These are phyloP conservation scores for Hylaeus anthracinus DNA, from an alignment of 1,140 invertebrate genomes.

Conservation along the genomic window DNA sequence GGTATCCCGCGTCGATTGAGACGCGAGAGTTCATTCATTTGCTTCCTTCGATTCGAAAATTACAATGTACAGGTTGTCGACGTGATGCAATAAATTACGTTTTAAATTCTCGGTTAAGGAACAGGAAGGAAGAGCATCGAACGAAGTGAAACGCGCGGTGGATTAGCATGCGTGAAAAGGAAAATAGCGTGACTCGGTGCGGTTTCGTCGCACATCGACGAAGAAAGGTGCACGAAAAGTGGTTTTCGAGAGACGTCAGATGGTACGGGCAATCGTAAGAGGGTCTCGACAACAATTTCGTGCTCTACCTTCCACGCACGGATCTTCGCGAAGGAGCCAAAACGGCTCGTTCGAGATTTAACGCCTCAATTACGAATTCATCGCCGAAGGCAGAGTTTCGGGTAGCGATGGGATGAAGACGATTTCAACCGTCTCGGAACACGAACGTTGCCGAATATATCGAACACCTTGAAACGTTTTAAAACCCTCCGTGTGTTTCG, in stretches of 20 bases:
- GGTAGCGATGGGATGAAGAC: slow-evolving; percentile 42
- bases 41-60: no score
- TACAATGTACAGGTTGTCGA: no score
- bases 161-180: neutral
- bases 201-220: neutral
- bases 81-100: neutral
- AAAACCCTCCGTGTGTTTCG: slow-evolving; percentile 28
- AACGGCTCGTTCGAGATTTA: slow-evolving; percentile 48
- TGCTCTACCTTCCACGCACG: slow-evolving; percentile 29
- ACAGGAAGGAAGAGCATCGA: neutral
- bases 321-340: slow-evolving; percentile 50
- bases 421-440: slow-evolving; percentile 35
- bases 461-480: slow-evolving; percentile 37
- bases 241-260: neutral
- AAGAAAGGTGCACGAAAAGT: neutral
- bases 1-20: no score
- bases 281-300: neutral
- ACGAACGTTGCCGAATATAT: slow-evolving; percentile 45
- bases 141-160: neutral
- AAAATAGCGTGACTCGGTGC: slow-evolving; percentile 8
- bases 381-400: slow-evolving; percentile 15
- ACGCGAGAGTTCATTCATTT: no score
- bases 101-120: no score
- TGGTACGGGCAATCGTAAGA: neutral
- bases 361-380: slow-evolving; percentile 52